A percentile compares a stretch with the other conserved stretches of the same genome.
phyloP scores from a whole-genome alignment of 2,113 vertebrate species.

The Chaetodon trifascialis region DNA sequence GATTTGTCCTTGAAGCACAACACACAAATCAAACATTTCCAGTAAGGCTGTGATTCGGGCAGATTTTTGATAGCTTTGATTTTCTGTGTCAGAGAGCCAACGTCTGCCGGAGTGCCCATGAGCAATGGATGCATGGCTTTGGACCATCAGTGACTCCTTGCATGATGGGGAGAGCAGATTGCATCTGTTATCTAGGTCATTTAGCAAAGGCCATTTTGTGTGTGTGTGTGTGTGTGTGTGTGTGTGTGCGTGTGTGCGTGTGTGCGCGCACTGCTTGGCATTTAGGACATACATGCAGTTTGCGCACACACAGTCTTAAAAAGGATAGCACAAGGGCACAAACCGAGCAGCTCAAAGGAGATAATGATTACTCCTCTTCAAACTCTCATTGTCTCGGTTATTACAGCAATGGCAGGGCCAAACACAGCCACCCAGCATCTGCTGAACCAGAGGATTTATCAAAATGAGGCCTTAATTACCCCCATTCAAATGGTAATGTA shows the following conservation, averaged over 20 bases:
- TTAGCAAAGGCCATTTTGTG: slow-evolving; percentile 34
- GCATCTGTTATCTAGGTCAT: slow-evolving; percentile 65
- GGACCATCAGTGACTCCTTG: slow-evolving; percentile 22
- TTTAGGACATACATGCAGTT: slow-evolving; percentile 20
- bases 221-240: neutral
- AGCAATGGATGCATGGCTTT: slow-evolving; percentile 19
- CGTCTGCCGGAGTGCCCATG: slow-evolving; percentile 35
- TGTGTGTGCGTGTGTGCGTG: no score
- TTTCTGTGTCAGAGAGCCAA: slow-evolving; percentile 34
- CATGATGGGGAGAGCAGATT: slow-evolving; percentile 43
- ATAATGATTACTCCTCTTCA: slow-evolving; percentile 43
- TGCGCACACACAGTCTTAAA: slow-evolving; percentile 1
- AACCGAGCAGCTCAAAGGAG: slow-evolving; percentile 20
- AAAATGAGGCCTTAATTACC: slow-evolving; percentile 40
- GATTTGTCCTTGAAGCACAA: neutral
- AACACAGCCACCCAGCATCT: slow-evolving; percentile 9
- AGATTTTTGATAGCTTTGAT: slow-evolving; percentile 22
- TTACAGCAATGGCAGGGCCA: slow-evolving; percentile 21
- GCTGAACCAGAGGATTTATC: slow-evolving; percentile 16
- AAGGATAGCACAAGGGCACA: neutral
- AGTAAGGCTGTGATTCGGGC: slow-evolving; percentile 1
- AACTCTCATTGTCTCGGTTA: slow-evolving; percentile 31
- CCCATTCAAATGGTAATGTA: slow-evolving; percentile 34
- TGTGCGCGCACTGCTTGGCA: neutral
- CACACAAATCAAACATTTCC: neutral